Evolutionary conservation across 2,888 invertebrate genomes (phyloP), one percentile per base, ranked within the genome.

Genomic region (Caenorhabditis angaria): DNA sequence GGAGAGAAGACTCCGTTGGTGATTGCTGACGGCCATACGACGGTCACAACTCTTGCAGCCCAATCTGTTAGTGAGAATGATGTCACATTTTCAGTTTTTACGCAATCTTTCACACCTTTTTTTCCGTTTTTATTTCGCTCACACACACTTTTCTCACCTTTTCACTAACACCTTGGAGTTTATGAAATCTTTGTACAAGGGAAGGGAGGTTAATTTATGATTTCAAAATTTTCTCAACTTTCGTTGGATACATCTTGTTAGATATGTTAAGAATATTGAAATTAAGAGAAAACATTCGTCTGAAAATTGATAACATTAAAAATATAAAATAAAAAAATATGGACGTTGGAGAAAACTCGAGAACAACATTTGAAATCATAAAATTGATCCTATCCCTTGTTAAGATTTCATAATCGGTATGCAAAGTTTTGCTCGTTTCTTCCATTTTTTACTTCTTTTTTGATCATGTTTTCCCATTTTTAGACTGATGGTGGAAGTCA

Each of bases 1-100:
- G 78, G 76, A 68, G 78, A 79, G 68, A 74, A 75, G 60, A 79
- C 73, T 25, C 70, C 76, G 47, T 63, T 79, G 65, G 76, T 79
- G n/a, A 59, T 74, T 29, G 74, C 71, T 20, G 78, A 78, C 48
- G 70, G 76, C 50, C 70, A 69, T 32, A 74, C 74, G 54, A 74
- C 76, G 32, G 67, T 76, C 41, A 78, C 78, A 41, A 78, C 78
- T 57, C 64, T 74, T 61, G 74, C 69, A 29, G 64, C 69, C 28
- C 74, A 74, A 55, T 69, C 74, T 56, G 74, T 74, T 66, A 74
- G 74, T 74, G 25, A 54, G 41, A 41, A 41, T 41, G 48, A n/a
- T n/a, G n/a, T n/a, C n/a, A n/a, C n/a, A n/a, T n/a, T 58, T 25
- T 58, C 14, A 64, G 18, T 10, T 50, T 22, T 14, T 4, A 22